These are phyloP conservation scores for Microplitis deprimator DNA, from an alignment of 2,888 invertebrate species.

Conservation along the genomic window DNA sequence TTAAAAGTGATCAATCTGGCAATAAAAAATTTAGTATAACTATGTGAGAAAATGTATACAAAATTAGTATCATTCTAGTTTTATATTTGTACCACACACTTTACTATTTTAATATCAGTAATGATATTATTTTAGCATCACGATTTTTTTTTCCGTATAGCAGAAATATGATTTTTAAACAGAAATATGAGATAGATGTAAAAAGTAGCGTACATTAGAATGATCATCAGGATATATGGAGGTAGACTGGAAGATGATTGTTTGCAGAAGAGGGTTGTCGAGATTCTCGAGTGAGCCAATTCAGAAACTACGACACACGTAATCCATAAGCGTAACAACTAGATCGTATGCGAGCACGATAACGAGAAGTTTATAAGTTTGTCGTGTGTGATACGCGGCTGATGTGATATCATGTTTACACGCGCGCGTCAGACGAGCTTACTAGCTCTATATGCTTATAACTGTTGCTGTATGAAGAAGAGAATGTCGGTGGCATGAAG, in stretches of 20 bases:
- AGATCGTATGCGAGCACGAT: constrained; percentile 29
- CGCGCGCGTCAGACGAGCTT: constrained; percentile 17
- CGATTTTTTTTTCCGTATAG: too few relatives aligned
- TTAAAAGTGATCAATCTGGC: too few relatives aligned
- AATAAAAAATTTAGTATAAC: too few relatives aligned
- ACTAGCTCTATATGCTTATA: constrained; percentile 4
- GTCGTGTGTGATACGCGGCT: constrained; percentile 1
- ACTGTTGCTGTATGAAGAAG: neutral
- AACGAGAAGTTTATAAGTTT: constrained; percentile 22
- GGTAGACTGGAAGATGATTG: constrained; percentile 18
- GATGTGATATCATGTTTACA: constrained; percentile 24
- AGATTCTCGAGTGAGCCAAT: constrained; percentile 27
- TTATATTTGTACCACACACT: too few relatives aligned
- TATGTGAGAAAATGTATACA: too few relatives aligned
- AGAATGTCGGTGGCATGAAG: constrained; percentile 18
- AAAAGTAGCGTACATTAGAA: constrained; percentile 6
- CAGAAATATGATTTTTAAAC: too few relatives aligned
- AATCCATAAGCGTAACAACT: constrained; percentile 37
- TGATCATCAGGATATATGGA: constrained; percentile 3
- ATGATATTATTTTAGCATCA: too few relatives aligned
- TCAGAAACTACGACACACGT: constrained; percentile 28
- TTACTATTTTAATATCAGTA: too few relatives aligned
- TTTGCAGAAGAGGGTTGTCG: constrained; percentile 5
- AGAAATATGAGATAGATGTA: too few relatives aligned
- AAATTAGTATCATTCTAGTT: too few relatives aligned